Evolutionary conservation across 1,140 invertebrate genomes (phyloP).

Genomic region (Heterodera carotae): DNA sequence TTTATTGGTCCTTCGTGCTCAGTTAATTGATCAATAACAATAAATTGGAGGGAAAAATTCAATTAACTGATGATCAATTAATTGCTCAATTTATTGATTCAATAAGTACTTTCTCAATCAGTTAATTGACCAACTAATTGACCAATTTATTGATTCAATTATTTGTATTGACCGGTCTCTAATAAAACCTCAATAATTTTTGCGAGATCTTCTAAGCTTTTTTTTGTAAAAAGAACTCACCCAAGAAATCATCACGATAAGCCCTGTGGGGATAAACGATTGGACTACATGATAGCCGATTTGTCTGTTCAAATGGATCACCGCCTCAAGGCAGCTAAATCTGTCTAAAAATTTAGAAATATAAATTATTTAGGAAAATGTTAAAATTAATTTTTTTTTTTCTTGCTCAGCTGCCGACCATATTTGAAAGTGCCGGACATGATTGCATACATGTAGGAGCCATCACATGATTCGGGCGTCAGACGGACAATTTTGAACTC

Average conservation of each 20-base stretch:
- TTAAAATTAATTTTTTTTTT: no score
- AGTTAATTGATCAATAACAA: no score
- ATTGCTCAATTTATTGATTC: no score
- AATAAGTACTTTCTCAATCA: no score
- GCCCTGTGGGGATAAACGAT: slow-evolving; percentile 79
- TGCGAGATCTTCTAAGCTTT: not conserved
- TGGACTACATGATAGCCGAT: slow-evolving; percentile 84
- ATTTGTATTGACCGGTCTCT: no score
- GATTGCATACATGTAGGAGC: slow-evolving; percentile 62
- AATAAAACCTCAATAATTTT: no score
- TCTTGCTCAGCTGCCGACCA: slow-evolving; percentile 28
- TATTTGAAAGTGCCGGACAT: slow-evolving; percentile 54
- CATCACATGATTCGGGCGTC: slow-evolving; percentile 57
- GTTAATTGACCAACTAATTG: no score
- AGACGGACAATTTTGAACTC: slow-evolving; percentile 58
- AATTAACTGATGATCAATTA: no score
- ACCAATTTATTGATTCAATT: no score
- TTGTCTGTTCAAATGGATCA: slow-evolving; percentile 80
- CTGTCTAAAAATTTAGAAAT: slow-evolving; percentile 68
- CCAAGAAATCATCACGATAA: slow-evolving; percentile 84
- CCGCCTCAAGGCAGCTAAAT: slow-evolving; percentile 73
- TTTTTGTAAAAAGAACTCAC: slow-evolving; percentile 67
- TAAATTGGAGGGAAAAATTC: no score
- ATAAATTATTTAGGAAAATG: no score
- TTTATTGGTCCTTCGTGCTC: no score